Percentiles rank a stretch among this genome's conserved stretches.
Conservation (phyloP, 2,797 vertebrate genomes). For the Thripadectes ignobilis region DNA sequence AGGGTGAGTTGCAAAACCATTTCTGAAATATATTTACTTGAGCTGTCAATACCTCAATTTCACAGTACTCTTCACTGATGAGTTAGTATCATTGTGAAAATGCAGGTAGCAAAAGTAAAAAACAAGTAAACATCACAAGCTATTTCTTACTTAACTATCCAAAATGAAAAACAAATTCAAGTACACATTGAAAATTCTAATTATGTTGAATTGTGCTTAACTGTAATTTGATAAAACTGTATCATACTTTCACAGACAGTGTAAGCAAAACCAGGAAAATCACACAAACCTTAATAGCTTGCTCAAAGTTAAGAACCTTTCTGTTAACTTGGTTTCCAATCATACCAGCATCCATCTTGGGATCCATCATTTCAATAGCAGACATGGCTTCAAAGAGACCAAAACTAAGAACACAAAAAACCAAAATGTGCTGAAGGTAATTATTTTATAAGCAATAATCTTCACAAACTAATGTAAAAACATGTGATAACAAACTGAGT, state of each 20-base stretch:
- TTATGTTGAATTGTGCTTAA: neutral
- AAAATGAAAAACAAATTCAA: neutral
- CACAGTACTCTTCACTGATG: neutral
- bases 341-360: constrained; percentile 99
- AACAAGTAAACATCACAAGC: neutral
- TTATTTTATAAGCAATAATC: neutral
- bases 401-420: constrained; percentile 81
- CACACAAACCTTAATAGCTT: constrained; percentile 91
- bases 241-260: neutral
- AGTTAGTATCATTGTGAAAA: neutral
- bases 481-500: neutral
- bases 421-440: neutral
- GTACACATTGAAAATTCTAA: neutral
- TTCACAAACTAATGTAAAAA: neutral
- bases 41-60: neutral
- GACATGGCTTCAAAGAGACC: constrained; percentile 99
- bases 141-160: neutral
- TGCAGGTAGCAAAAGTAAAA: neutral
- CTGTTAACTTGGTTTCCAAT: constrained; percentile 99
- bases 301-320: constrained; percentile 97
- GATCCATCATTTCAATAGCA: constrained; percentile 99
- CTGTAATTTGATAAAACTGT: neutral
- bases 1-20: neutral
- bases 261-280: constrained; percentile 34
- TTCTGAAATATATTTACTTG: neutral